These are phyloP conservation scores for Brachyopa scutellaris DNA, from an alignment of 2,888 invertebrate species.

Conservation along the genomic window DNA sequence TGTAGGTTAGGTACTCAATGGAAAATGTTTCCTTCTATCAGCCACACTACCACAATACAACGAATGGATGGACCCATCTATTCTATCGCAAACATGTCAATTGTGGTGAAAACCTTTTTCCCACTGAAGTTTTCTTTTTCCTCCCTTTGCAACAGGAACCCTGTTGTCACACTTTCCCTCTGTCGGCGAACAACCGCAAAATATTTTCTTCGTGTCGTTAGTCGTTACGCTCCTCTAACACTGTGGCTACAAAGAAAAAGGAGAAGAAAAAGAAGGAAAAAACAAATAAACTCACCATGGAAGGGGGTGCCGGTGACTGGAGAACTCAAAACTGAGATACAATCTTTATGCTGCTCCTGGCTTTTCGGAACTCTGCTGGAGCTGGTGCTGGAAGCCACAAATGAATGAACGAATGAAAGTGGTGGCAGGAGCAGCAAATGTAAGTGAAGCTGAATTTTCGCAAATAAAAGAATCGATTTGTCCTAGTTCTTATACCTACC, in stretches of 20 bases:
- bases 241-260: slow-evolving; percentile 11
- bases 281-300: slow-evolving; percentile 15
- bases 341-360: slow-evolving; percentile 35
- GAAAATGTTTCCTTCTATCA: background rate
- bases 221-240: background rate
- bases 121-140: slow-evolving; percentile 63
- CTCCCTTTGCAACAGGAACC: slow-evolving; percentile 49
- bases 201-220: slow-evolving; percentile 36
- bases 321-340: slow-evolving; percentile 52
- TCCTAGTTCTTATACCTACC: slow-evolving; percentile 31
- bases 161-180: slow-evolving; percentile 11
- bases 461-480: slow-evolving; percentile 68
- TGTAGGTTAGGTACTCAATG: no score
- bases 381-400: slow-evolving; percentile 35
- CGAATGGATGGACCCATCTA: slow-evolving; percentile 17
- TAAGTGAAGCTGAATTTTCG: slow-evolving; percentile 47
- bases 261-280: slow-evolving; percentile 1
- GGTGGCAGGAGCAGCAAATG: slow-evolving; percentile 21
- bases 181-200: slow-evolving; percentile 35
- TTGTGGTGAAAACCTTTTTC: slow-evolving; percentile 63
- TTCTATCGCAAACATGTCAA: slow-evolving; percentile 53
- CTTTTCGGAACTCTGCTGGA: slow-evolving; percentile 32
- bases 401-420: slow-evolving; percentile 21
- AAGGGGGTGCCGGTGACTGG: no score
- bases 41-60: slow-evolving; percentile 19